phyloP scores from a whole-genome alignment of 2,113 vertebrate genomes.

The Sapayoa aenigma region DNA sequence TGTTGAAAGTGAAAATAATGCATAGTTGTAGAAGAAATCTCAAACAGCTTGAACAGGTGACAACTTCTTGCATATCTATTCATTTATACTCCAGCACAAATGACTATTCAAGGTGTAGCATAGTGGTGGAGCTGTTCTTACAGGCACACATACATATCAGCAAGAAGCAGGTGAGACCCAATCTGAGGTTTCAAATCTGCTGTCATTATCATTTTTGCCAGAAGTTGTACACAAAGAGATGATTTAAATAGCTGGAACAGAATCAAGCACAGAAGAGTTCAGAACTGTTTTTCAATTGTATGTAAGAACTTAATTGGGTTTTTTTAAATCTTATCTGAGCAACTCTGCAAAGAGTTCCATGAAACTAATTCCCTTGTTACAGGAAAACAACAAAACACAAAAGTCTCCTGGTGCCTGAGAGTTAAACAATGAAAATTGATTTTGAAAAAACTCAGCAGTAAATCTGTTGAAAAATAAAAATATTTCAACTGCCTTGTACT shows the following conservation, averaged over 20 bases:
- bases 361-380: neutral
- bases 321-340: neutral
- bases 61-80: neutral
- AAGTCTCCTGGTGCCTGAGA: neutral
- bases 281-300: neutral
- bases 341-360: neutral
- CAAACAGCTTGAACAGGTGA: neutral
- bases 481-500: neutral
- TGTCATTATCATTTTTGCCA: neutral
- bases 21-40: neutral
- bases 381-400: neutral
- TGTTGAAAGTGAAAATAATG: neutral
- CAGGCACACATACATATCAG: rapidly evolving
- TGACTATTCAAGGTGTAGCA: neutral
- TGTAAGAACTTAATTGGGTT: neutral
- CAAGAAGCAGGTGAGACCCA: neutral
- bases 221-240: neutral
- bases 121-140: neutral
- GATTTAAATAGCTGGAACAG: neutral
- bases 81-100: neutral
- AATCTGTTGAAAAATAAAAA: neutral
- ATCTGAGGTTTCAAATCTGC: neutral
- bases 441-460: neutral
- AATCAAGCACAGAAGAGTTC: neutral
- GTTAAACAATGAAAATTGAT: neutral